Evolutionary conservation across 2,888 invertebrate genomes (phyloP).

Genomic region (Eupithecia pulchellata): DNA sequence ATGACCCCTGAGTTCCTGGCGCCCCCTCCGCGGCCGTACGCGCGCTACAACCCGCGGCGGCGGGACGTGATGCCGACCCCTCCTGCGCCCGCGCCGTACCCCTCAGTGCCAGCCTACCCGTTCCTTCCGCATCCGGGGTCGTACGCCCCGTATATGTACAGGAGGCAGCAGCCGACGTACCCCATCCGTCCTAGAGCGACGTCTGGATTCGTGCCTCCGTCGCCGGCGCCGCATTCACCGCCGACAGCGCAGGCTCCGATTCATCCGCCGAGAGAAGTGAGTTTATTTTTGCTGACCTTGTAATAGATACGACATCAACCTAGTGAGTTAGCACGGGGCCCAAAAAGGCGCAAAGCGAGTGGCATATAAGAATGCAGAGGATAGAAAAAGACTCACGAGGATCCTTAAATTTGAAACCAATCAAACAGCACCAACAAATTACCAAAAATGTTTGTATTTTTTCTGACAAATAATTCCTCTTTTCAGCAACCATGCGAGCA

Average conservation of each 20-base stretch:
- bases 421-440: too few species aligned
- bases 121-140: slow-evolving; percentile 78
- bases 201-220: slow-evolving; percentile 77
- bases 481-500: slow-evolving; percentile 54
- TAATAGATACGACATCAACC: neutral
- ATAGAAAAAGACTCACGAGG: too few species aligned
- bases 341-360: neutral
- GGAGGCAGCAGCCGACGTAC: slow-evolving; percentile 66
- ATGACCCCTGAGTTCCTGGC: slow-evolving; percentile 87
- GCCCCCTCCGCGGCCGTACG: slow-evolving; percentile 87
- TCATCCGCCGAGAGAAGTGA: slow-evolving; percentile 74
- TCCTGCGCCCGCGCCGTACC: slow-evolving; percentile 68
- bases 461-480: neutral
- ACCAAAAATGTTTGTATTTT: too few species aligned
- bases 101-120: slow-evolving; percentile 72
- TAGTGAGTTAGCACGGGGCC: neutral
- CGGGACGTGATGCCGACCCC: slow-evolving; percentile 71
- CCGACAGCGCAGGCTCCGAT: slow-evolving; percentile 70
- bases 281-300: slow-evolving; percentile 20
- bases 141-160: slow-evolving; percentile 77
- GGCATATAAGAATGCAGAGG: too few species aligned
- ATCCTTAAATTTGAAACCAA: too few species aligned
- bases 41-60: slow-evolving; percentile 79
- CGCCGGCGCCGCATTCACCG: slow-evolving; percentile 75
- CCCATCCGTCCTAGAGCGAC: slow-evolving; percentile 73